Conservation (phyloP, 1,140 invertebrate genomes). For the Ceratitis capitata region DNA sequence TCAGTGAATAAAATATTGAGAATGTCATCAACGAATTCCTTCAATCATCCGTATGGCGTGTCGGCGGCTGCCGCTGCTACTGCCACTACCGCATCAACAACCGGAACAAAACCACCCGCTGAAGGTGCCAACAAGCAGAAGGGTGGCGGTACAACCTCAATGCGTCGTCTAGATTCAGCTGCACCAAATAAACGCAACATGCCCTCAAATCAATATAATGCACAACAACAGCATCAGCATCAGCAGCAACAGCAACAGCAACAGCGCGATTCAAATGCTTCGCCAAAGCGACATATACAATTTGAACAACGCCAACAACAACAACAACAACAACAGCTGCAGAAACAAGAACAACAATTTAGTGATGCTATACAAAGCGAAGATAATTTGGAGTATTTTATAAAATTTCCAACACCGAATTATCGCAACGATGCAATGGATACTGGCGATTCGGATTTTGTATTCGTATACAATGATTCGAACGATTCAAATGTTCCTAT, state of each 20-base stretch:
- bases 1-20: neutral
- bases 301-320: conserved; percentile 1
- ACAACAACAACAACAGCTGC: conserved; percentile 32
- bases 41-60: conserved; percentile 22
- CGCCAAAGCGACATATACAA: neutral
- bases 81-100: neutral
- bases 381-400: conserved; percentile 72
- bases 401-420: conserved; percentile 71
- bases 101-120: neutral
- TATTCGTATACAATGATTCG: conserved; percentile 70
- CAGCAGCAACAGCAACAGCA: neutral
- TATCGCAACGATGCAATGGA: conserved; percentile 50
- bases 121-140: conserved; percentile 35
- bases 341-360: conserved; percentile 36
- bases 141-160: neutral
- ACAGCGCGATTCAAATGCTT: neutral
- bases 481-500: conserved; percentile 74
- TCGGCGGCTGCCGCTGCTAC: neutral
- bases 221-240: conserved; percentile 1
- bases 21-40: conserved; percentile 6
- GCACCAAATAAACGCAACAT: conserved; percentile 37
- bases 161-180: conserved; percentile 41
- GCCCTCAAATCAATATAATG: neutral
- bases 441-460: conserved; percentile 65
- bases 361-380: conserved; percentile 44